Conservation (phyloP, 2,797 vertebrate species). For the Dendrocincla tyrannina region DNA sequence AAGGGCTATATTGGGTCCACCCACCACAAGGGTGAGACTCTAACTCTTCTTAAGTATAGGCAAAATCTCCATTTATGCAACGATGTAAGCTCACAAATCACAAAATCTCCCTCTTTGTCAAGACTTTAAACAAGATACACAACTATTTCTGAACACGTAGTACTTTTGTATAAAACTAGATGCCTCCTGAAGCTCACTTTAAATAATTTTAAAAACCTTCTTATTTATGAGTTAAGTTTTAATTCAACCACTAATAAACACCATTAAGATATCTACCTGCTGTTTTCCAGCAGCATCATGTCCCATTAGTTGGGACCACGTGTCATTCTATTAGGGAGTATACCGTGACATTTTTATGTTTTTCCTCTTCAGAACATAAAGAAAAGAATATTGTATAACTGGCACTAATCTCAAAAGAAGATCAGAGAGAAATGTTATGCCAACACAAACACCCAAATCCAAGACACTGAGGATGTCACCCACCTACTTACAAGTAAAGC, state of each 20-base stretch:
- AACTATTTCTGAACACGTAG: neutral
- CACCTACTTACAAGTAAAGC: neutral
- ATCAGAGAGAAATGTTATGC: neutral
- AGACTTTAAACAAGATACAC: neutral
- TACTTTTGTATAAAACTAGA: neutral
- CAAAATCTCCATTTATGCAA: neutral
- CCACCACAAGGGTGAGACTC: neutral
- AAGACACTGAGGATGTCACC: neutral
- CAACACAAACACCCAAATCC: neutral
- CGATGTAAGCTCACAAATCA: neutral
- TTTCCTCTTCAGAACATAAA: neutral
- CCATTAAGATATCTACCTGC: neutral
- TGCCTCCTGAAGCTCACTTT: neutral
- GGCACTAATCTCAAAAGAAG: neutral
- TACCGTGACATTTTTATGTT: neutral
- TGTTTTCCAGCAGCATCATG: neutral
- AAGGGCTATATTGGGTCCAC: neutral
- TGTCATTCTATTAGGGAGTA: neutral
- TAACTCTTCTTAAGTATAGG: neutral
- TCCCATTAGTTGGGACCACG: neutral
- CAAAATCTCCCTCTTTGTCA: neutral
- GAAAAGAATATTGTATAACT: neutral
- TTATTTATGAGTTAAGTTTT: neutral
- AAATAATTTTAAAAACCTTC: neutral
- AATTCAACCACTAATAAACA: neutral